Evolutionary conservation across 2,797 vertebrate genomes (phyloP).

Genomic region (Enteromius treurensis): DNA sequence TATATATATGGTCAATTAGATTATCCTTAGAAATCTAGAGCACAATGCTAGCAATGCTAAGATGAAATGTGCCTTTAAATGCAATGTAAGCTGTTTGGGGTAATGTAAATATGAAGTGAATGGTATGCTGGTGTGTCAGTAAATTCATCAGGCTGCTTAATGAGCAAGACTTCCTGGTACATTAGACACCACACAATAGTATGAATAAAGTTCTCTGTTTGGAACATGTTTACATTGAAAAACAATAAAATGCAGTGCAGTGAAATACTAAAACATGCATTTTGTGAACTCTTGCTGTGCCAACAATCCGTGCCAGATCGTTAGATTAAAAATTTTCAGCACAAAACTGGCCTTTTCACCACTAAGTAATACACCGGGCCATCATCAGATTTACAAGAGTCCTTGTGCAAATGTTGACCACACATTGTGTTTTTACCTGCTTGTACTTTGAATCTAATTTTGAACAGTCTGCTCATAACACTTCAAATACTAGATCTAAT

Average conservation of each 20-base stretch:
- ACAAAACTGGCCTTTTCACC: neutral
- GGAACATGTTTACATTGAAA: neutral
- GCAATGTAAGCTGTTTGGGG: neutral
- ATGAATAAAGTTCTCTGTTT: neutral
- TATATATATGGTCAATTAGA: too few species aligned
- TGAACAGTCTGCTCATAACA: slow-evolving; percentile 20
- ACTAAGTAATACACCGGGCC: neutral
- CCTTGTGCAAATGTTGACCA: neutral
- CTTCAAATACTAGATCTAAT: neutral
- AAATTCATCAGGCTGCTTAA: neutral
- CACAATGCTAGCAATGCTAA: neutral
- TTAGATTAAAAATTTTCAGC: neutral
- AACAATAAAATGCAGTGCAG: neutral
- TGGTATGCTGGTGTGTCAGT: neutral
- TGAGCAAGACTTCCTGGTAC: neutral
- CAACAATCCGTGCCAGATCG: neutral
- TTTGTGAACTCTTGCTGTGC: neutral
- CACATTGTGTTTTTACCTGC: neutral
- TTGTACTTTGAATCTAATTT: neutral
- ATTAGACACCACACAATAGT: neutral
- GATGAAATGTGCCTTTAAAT: neutral
- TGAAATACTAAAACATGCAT: neutral
- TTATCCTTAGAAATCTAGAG: neutral
- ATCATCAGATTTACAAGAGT: neutral
- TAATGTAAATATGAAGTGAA: neutral